phyloP scores from a whole-genome alignment of 2,113 vertebrate genomes.

The Gallinago undulata region DNA sequence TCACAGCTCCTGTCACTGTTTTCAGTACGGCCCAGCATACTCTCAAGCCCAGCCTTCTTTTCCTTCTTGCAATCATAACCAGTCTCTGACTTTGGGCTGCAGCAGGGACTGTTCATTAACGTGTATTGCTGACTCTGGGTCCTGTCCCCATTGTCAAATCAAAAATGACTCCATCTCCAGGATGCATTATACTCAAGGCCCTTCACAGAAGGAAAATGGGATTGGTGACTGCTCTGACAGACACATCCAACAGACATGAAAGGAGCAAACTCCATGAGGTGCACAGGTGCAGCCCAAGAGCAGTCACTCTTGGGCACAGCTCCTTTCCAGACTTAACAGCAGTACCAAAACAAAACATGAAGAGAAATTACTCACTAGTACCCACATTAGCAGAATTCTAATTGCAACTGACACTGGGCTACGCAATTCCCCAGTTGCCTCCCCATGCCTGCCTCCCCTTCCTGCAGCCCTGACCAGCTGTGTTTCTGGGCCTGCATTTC shows the following conservation, averaged over 20 bases:
- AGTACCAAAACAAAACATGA: neutral
- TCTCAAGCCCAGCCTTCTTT: neutral
- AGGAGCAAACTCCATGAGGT: neutral
- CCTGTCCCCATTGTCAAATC: neutral
- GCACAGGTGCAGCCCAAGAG: neutral
- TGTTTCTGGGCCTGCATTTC: neutral
- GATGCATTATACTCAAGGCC: neutral
- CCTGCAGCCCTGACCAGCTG: neutral
- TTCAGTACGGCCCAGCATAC: neutral
- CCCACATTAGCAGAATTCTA: accelerated
- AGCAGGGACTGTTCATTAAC: neutral
- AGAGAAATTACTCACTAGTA: neutral
- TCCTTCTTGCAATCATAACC: neutral
- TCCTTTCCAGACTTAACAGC: neutral
- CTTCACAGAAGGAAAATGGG: neutral
- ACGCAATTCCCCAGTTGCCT: neutral
- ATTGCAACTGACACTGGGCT: accelerated
- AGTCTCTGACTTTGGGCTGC: neutral
- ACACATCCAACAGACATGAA: neutral
- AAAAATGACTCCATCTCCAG: neutral
- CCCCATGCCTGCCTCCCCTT: neutral
- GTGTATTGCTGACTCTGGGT: neutral
- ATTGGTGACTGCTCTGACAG: neutral
- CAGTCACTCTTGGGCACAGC: neutral
- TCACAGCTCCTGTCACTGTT: neutral